Base-by-base conservation (phyloP, 2,113 vertebrate genomes). In the Cololabis saira region DNA sequence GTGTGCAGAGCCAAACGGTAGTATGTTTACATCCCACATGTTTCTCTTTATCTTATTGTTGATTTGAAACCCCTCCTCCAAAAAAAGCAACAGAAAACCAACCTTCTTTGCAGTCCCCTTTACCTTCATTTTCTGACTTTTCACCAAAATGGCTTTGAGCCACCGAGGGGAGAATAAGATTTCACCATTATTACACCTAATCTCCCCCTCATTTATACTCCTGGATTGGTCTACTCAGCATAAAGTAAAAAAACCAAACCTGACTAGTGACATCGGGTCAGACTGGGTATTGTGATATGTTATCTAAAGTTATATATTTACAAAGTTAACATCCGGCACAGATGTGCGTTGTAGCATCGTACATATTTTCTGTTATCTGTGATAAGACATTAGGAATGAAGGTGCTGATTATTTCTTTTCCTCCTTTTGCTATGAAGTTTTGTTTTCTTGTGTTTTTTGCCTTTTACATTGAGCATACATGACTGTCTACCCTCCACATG, bases 161-260 rank as follows among this genome's bases (percentile, higher is more conserved):
- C 41, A 22, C 41, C 19, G 14, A n/a, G 18, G n/a, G 15, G 30
- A 21, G n/a, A 12, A 45, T 43, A 47, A 19, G 42, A 41, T 12
- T 12, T 16, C 3, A n/a, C 19, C 1, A 18, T 57, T 51, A 5
- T 45, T 52, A 19, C 21, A 40, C 16, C 4, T 16, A 19, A 30
- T 33, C 22, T 12, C 2, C 3, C 12, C 49, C 17, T 59, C 22
- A 45, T 27, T 19, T 2, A 19, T 24, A 14, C 15, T 43, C 12
- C 16, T 12, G 0, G 7, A 5, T 43, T 41, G 2, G 22, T 13
- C 3, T 5, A 40, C 24, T 40, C 18, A 12, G n/a, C 12, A 18
- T 40, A 17, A 71, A 71, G 71, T 68, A 27, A 27, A 27, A 27
- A 27, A 27, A 27, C 24, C n/a, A n/a, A n/a, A 54, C 18, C 2